Base-by-base conservation (phyloP, 2,113 vertebrate species). In the Castor canadensis region DNA sequence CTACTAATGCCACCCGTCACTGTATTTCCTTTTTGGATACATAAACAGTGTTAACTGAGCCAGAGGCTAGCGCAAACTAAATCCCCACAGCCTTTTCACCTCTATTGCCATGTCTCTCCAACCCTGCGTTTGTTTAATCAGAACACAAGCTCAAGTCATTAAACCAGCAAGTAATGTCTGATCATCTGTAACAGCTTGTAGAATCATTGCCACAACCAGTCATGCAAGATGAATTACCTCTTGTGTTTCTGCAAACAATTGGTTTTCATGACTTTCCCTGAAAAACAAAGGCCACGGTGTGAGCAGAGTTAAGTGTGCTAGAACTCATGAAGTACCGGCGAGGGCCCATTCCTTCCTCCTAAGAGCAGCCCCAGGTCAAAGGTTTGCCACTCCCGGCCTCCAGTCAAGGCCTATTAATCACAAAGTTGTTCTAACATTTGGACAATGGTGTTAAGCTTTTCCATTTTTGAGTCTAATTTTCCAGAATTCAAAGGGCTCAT, bases 191-290 rank as follows among this genome's bases (percentile, higher is more conserved):
- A 89, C 90, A 93, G 72, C 90, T 60, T 89, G 84, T 94, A 73
- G 56, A 92, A 92, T 95, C 92, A 87, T 79, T 72, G 87, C 58
- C 82, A 69, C 45, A 54, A 92, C 95, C 88, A 66, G 67, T 73
- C 88, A 91, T 69, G 87, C 28, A 92, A 93, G 97, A 95, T 91
- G 17, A 54, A 97, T 98, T 98, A 98, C 98, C 98, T 98, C 96
- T 96, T 98, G 4, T 86, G 66, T 89, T 73, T 79, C 89, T 35
- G 56, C 56, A 87, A 82, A 56, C 89, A 95, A 88, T 62, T 71
- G 87, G 94, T 96, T 97, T 91, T 96, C 54, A 0, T 13, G 32
- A 93, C 56, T 97, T 97, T 98, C 93, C 97, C 98, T 98, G 96
- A 93, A 98, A 98, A 98, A 97, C 97, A 76, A 98, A 97, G 87